These are phyloP conservation scores for Tupaia chinensis DNA, from an alignment of 2,113 vertebrate species.

Conservation along the genomic window DNA sequence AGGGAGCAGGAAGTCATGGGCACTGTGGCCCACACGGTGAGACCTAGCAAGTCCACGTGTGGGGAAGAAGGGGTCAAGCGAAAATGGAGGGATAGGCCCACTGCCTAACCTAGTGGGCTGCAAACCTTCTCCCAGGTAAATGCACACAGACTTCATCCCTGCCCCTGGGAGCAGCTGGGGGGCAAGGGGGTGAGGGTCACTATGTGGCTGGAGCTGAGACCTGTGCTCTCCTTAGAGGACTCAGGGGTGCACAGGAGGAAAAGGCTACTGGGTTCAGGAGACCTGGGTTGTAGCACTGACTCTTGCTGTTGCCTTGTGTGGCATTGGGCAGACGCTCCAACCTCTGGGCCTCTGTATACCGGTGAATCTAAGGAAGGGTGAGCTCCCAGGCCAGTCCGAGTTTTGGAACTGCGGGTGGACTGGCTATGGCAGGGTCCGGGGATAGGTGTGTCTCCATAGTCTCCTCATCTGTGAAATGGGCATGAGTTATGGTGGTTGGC, in stretches of 20 bases:
- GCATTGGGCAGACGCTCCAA: background rate
- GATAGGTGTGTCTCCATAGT: background rate
- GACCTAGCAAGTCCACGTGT: background rate
- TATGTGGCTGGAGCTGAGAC: background rate
- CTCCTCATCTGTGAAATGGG: conserved; percentile 55
- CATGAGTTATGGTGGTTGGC: background rate
- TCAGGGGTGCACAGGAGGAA: background rate
- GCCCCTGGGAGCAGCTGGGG: background rate
- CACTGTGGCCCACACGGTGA: background rate
- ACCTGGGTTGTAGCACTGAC: background rate
- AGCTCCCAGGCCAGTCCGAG: background rate
- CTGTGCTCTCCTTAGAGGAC: background rate
- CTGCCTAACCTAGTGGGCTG: background rate
- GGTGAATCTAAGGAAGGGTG: background rate
- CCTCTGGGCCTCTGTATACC: background rate
- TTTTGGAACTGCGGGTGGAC: conserved; percentile 2
- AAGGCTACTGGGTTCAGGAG: background rate
- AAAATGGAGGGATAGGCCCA: background rate
- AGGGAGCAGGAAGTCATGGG: conserved; percentile 5
- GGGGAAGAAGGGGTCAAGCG: background rate
- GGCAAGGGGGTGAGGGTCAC: background rate
- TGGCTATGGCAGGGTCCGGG: background rate
- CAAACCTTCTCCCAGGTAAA: background rate
- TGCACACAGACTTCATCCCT: background rate
- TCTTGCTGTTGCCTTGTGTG: background rate